A percentile compares a stretch with the other conserved stretches of the same genome.
Evolutionary conservation across 1,140 invertebrate species (phyloP).

Genomic region (Psix sp.): DNA sequence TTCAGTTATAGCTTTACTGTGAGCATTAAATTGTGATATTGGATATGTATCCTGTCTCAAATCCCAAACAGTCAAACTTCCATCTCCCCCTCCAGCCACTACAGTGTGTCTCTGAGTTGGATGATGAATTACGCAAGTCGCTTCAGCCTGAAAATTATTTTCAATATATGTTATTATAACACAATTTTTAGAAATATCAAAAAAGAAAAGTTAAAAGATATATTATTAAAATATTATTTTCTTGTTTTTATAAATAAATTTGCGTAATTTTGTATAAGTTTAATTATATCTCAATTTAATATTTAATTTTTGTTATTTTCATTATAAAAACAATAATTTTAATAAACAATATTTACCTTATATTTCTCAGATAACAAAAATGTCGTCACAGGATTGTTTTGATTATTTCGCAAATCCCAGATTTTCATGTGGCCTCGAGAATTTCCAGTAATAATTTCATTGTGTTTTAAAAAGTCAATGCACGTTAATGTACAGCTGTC

Average conservation of each 20-base stretch:
- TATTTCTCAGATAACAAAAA: slow-evolving; percentile 84
- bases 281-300: no score
- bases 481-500: slow-evolving; percentile 89
- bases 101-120: slow-evolving; percentile 91
- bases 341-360: slow-evolving; percentile 68
- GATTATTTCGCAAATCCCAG: slow-evolving; percentile 85
- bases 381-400: slow-evolving; percentile 79
- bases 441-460: slow-evolving; percentile 89
- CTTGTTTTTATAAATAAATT: no score
- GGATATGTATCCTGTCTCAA: slow-evolving; percentile 88
- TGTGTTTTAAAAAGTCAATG: slow-evolving; percentile 86
- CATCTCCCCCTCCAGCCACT: slow-evolving; percentile 89
- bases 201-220: no score
- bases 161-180: slow-evolving; percentile 2
- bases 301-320: no score
- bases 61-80: slow-evolving; percentile 91
- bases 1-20: slow-evolving; percentile 86
- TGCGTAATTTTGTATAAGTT: no score
- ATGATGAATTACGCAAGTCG: slow-evolving; percentile 86
- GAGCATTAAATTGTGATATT: slow-evolving; percentile 87
- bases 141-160: slow-evolving; percentile 76
- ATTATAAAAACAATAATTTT: slow-evolving; percentile 16
- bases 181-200: no score
- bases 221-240: no score
- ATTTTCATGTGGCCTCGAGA: slow-evolving; percentile 90